These are phyloP conservation scores for Araneus ventricosus DNA, from an alignment of 1,140 invertebrate species.

Conservation along the genomic window DNA sequence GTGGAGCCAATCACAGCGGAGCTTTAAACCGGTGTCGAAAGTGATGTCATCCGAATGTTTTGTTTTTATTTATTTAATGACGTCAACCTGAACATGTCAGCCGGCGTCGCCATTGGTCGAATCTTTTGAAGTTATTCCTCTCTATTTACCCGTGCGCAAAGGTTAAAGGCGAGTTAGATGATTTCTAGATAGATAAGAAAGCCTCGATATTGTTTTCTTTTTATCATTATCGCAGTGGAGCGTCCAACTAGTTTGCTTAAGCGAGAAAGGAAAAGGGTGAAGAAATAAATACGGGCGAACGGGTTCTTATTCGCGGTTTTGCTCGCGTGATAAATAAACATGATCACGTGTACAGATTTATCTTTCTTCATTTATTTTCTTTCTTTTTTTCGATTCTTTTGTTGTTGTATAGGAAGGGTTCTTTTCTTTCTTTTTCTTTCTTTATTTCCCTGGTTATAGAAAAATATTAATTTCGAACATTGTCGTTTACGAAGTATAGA, in stretches of 20 bases:
- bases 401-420: too few relatives aligned
- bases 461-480: too few relatives aligned
- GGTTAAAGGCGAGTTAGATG: slow-evolving; percentile 34
- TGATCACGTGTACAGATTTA: background rate
- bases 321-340: background rate
- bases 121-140: slow-evolving; percentile 25
- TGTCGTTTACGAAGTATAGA: too few relatives aligned
- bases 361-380: too few relatives aligned
- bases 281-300: background rate
- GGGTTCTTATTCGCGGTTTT: background rate
- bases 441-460: too few relatives aligned
- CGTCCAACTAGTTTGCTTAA: background rate
- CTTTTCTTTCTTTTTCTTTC: too few relatives aligned
- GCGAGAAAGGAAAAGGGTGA: too few relatives aligned
- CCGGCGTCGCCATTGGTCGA: background rate
- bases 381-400: background rate
- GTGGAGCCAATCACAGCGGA: background rate
- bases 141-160: slow-evolving; percentile 26
- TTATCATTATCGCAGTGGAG: background rate
- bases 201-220: background rate
- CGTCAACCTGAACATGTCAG: background rate
- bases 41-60: slow-evolving; percentile 47
- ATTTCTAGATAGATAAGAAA: slow-evolving; percentile 12
- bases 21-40: background rate
- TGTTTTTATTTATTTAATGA: slow-evolving; percentile 40